Conservation (phyloP, 2,113 vertebrate genomes). For the Carassius carassius region DNA sequence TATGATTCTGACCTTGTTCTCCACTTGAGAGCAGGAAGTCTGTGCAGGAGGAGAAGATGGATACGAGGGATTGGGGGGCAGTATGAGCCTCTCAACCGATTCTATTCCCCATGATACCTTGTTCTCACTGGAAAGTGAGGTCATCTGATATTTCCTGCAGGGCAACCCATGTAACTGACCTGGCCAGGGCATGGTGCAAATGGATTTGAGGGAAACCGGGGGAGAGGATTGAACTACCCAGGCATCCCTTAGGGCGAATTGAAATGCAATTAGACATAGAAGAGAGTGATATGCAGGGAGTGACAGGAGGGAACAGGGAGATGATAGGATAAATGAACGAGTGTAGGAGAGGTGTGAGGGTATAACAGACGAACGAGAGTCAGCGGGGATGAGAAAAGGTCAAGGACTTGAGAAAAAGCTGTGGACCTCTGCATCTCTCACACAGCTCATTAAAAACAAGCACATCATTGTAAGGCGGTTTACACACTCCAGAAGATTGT, state of each 20-base stretch:
- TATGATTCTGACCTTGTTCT: slow-evolving; percentile 76
- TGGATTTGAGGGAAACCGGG: slow-evolving; percentile 62
- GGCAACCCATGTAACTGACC: slow-evolving; percentile 75
- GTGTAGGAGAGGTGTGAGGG: slow-evolving; percentile 29
- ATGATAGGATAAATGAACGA: slow-evolving; percentile 48
- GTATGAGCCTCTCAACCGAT: slow-evolving; percentile 61
- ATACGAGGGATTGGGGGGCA: slow-evolving; percentile 46
- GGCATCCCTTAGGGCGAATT: slow-evolving; percentile 66
- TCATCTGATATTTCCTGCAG: slow-evolving; percentile 81
- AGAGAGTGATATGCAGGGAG: slow-evolving; percentile 58
- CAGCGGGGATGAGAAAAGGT: slow-evolving; percentile 50
- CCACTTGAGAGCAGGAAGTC: slow-evolving; percentile 77
- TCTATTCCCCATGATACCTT: slow-evolving; percentile 65
- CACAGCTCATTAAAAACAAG: slow-evolving; percentile 54
- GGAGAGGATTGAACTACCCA: slow-evolving; percentile 60
- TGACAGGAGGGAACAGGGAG: slow-evolving; percentile 44
- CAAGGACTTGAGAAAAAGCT: slow-evolving; percentile 54
- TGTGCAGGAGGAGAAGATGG: slow-evolving; percentile 58
- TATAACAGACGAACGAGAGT: slow-evolving; percentile 37
- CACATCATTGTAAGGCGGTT: slow-evolving; percentile 10
- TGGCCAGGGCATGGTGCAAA: slow-evolving; percentile 69
- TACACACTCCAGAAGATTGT: slow-evolving; percentile 14
- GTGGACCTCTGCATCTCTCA: slow-evolving; percentile 18
- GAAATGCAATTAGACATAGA: slow-evolving; percentile 73
- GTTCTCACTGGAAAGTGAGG: slow-evolving; percentile 70